Base-by-base conservation (phyloP, 2,797 vertebrate species). In the Morelia viridis region DNA sequence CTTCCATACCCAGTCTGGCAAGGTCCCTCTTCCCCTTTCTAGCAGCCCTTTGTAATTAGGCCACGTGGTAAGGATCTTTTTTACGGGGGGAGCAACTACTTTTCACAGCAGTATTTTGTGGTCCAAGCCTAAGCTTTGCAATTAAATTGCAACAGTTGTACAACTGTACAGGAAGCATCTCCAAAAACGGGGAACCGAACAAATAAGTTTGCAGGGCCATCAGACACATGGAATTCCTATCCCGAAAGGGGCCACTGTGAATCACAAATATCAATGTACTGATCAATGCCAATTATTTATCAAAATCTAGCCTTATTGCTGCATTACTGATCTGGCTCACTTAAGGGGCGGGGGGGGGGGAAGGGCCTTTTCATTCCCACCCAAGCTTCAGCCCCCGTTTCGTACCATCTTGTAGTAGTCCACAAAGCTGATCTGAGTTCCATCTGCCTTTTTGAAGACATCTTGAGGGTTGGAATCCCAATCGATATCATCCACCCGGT, bases 401-500 rank as follows among this genome's bases (percentile, higher is more conserved):
- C 96, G 19, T 97, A 99, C 99, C 96, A 88, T 98, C 95, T 96
- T 98, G 95, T 98, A 99, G 96, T 99, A 99, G 28, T 98, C 97
- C 89, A 97, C 95, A 89, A 98, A 99, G 95, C 97, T 98, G 91
- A 98, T 97, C 1, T 99, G 98, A 0, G 96, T 86, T 71, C 98
- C 98, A 28, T 99, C 98, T 8, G 98, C 97, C 94, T 96, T 99
- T 94, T 92, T 98, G 91, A 99, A 99, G 8, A 98, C 98, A 95
- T 98, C 98, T 88, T 89, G 97, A 7, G 99, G 99, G 31, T 94
- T 98, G 85, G 98, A 97, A 96, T 99, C 98, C 99, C 99, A 99
- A 56, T 98, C 98, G 0, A 99, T 98, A 46, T 98, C 99, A 93
- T 99, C 99, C 28, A 99, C 97, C 94, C 98, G 97, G 96, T 99